These are phyloP conservation scores for Nixonia krombeini DNA, from an alignment of 1,140 invertebrate genomes.

Conservation along the genomic window DNA sequence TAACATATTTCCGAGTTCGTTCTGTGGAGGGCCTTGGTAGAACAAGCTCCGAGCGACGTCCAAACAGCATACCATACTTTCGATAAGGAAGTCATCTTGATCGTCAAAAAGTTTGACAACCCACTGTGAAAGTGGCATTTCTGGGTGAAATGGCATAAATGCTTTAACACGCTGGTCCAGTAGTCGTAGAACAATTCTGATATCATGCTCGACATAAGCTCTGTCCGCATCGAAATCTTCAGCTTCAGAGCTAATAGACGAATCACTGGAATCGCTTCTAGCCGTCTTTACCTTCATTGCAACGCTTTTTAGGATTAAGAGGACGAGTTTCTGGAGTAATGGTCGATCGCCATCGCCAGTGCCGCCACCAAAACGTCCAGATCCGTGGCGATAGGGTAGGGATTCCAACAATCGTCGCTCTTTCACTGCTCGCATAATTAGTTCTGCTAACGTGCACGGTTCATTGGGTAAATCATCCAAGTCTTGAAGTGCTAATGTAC, in stretches of 20 bases:
- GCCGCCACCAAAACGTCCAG: conserved; percentile 73
- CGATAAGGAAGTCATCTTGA: conserved; percentile 91
- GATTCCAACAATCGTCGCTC: conserved; percentile 84
- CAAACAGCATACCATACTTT: conserved; percentile 92
- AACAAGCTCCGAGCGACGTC: conserved; percentile 89
- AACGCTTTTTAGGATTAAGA: conserved; percentile 88
- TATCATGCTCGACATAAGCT: conserved; percentile 88
- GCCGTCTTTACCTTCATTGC: conserved; percentile 93
- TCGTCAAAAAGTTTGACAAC: conserved; percentile 90
- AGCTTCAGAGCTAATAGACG: conserved; percentile 84
- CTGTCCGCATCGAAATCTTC: conserved; percentile 91
- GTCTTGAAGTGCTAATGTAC: conserved; percentile 88
- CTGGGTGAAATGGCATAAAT: conserved; percentile 87
- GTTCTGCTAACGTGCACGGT: conserved; percentile 86
- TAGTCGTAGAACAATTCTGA: conserved; percentile 85
- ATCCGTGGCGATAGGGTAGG: conserved; percentile 74
- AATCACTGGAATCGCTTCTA: conserved; percentile 86
- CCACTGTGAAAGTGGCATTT: conserved; percentile 89
- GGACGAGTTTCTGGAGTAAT: conserved; percentile 86
- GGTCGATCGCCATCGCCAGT: conserved; percentile 74
- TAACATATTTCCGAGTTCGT: conserved; percentile 83
- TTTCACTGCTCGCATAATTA: conserved; percentile 86
- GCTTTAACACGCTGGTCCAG: conserved; percentile 87
- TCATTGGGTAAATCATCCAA: conserved; percentile 82
- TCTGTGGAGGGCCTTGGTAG: conserved; percentile 83